Evolutionary conservation across 2,113 vertebrate species (phyloP), one percentile per base, ranked within the genome.

Genomic region (Apaloderma vittatum): DNA sequence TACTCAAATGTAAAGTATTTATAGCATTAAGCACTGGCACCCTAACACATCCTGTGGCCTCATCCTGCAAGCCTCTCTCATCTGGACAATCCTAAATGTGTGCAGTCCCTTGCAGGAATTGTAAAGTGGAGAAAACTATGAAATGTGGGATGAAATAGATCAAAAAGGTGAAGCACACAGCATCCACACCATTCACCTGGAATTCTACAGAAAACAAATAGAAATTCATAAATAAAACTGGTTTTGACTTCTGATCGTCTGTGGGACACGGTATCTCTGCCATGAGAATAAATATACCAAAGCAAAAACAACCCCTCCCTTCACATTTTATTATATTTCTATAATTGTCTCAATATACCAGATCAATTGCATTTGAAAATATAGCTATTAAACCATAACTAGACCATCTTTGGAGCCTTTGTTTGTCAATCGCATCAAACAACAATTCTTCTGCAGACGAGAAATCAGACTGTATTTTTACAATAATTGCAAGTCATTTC

Each of bases 311-410:
- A 80, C 58, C 43, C 74, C 67, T 90, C 78, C 78, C 75, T 67
- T 87, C 78, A 83, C 51, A 90, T 97, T 97, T 97, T 94, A 97
- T 97, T 96, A 54, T 84, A 97, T 94, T 97, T 97, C 97, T 97
- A 94, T 92, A 97, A 97, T 94, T 37, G 63, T 97, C 96, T 98
- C 86, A 96, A 97, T 94, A 97, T 91, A 96, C 76, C 92, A 93
- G 92, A 97, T 94, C 96, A 93, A 97, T 97, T 98, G 92, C 92
- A 97, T 96, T 97, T 93, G 96, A 97, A 97, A 98, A 97, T 96
- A 92, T 86, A 92, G 94, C 97, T 96, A 97, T 97, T 98, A 97
- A 98, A 96, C 76, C 93, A 78, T 97, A 97, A 97, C 96, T 96
- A 98, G 94, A 97, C 89, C 67, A 97, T 94, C 95, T 93, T 91